Evolutionary conservation across 2,888 invertebrate genomes (phyloP).

Genomic region (Silvanus unidentatus): DNA sequence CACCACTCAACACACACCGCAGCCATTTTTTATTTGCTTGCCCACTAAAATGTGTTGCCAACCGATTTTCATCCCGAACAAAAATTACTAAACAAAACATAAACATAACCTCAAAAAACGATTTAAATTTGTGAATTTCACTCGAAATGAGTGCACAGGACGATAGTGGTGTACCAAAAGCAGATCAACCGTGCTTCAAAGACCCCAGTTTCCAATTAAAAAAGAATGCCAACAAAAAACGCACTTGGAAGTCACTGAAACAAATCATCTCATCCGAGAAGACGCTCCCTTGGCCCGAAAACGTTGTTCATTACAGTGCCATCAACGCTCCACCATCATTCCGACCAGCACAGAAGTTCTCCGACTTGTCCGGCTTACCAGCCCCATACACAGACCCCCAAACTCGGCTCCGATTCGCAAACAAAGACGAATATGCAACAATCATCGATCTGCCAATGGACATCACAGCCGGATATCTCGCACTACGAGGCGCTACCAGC

Average conservation of each 20-base stretch:
- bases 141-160: neutral
- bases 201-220: constrained; percentile 47
- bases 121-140: no score
- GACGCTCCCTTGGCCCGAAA: constrained; percentile 68
- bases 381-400: constrained; percentile 88
- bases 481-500: constrained; percentile 75
- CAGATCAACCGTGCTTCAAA: constrained; percentile 37
- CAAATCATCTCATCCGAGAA: constrained; percentile 81
- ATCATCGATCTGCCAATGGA: constrained; percentile 85
- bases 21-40: no score
- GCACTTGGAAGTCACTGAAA: constrained; percentile 82
- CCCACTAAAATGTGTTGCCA: no score
- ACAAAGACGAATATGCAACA: constrained; percentile 81
- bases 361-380: constrained; percentile 83
- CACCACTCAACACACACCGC: no score
- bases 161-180: neutral
- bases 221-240: constrained; percentile 62
- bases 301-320: constrained; percentile 74
- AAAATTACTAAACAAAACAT: no score
- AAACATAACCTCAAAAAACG: no score
- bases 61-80: no score
- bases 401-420: constrained; percentile 79
- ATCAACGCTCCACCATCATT: constrained; percentile 90
- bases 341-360: constrained; percentile 87
- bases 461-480: constrained; percentile 83